Percentiles rank a stretch among this genome's conserved stretches.
phyloP scores from a whole-genome alignment of 2,888 invertebrate species.

The Germaria angustata region DNA sequence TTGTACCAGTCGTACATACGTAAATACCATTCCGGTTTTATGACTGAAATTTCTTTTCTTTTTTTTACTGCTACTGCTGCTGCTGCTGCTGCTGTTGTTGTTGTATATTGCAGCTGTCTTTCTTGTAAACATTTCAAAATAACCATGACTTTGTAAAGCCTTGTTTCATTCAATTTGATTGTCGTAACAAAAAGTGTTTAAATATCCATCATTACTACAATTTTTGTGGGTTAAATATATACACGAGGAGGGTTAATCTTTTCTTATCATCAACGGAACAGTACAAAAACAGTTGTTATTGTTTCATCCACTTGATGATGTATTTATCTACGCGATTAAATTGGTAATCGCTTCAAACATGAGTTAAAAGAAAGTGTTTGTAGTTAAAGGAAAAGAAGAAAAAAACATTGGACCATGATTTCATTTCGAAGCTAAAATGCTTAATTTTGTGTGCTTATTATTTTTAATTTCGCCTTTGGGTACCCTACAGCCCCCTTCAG shows the following conservation, averaged over 20 bases:
- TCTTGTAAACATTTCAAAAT: slow-evolving; percentile 26
- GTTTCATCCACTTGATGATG: slow-evolving; percentile 29
- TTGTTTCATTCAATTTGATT: slow-evolving; percentile 26
- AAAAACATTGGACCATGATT: slow-evolving; percentile 19
- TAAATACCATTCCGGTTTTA: background rate
- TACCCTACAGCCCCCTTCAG: slow-evolving; percentile 23
- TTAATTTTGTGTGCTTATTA: background rate
- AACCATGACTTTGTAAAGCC: background rate
- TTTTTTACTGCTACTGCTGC: no score
- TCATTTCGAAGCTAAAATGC: slow-evolving; percentile 16
- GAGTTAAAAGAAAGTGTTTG: slow-evolving; percentile 61
- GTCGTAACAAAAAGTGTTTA: slow-evolving; percentile 36
- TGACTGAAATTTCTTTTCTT: background rate
- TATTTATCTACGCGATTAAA: slow-evolving; percentile 55
- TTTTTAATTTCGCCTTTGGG: background rate
- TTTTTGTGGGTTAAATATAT: slow-evolving; percentile 20
- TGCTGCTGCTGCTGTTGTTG: no score
- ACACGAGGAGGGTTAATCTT: slow-evolving; percentile 12
- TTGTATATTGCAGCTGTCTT: slow-evolving; percentile 36
- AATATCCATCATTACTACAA: slow-evolving; percentile 31
- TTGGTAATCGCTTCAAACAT: slow-evolving; percentile 47
- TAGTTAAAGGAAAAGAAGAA: slow-evolving; percentile 3
- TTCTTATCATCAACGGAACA: slow-evolving; percentile 11
- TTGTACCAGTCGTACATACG: background rate
- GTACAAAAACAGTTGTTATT: slow-evolving; percentile 31